Evolutionary conservation across 2,113 vertebrate species (phyloP).

Genomic region (Anoplopoma fimbria): DNA sequence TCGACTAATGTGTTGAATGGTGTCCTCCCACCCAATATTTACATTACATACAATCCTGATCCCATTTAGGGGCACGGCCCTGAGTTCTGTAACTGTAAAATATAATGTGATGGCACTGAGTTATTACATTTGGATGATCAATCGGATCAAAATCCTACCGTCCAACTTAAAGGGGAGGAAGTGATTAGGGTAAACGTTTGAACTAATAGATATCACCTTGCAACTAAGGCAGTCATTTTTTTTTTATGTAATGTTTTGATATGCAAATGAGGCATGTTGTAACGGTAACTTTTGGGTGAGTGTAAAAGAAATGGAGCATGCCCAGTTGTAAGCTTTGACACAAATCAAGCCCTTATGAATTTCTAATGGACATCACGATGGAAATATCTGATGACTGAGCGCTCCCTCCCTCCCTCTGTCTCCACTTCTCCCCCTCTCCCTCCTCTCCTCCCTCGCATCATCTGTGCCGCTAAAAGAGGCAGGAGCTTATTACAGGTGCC

Average conservation of each 20-base stretch:
- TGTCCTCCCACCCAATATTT: too few species aligned
- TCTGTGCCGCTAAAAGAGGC: conserved; percentile 58
- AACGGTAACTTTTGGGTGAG: too few species aligned
- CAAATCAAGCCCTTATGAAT: not conserved
- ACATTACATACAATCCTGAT: too few species aligned
- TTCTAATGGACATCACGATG: not conserved
- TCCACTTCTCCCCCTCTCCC: not conserved
- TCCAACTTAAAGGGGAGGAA: too few species aligned
- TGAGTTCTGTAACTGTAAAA: not conserved
- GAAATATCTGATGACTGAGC: conserved; percentile 10
- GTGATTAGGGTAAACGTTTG: too few species aligned
- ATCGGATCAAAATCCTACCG: not conserved
- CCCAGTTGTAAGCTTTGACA: not conserved
- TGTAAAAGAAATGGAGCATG: conserved; percentile 2
- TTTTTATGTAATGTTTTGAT: too few species aligned
- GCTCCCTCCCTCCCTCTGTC: not conserved
- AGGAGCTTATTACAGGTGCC: conserved; percentile 49
- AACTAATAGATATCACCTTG: too few species aligned
- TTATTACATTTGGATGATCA: not conserved
- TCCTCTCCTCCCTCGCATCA: conserved; percentile 51
- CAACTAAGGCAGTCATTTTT: too few species aligned
- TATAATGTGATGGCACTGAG: too few species aligned
- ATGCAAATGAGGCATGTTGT: too few species aligned
- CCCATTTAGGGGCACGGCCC: too few species aligned
- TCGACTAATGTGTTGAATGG: too few species aligned